These are phyloP conservation scores for Platycercus adscitus DNA, from an alignment of 2,113 vertebrate species.

Conservation along the genomic window DNA sequence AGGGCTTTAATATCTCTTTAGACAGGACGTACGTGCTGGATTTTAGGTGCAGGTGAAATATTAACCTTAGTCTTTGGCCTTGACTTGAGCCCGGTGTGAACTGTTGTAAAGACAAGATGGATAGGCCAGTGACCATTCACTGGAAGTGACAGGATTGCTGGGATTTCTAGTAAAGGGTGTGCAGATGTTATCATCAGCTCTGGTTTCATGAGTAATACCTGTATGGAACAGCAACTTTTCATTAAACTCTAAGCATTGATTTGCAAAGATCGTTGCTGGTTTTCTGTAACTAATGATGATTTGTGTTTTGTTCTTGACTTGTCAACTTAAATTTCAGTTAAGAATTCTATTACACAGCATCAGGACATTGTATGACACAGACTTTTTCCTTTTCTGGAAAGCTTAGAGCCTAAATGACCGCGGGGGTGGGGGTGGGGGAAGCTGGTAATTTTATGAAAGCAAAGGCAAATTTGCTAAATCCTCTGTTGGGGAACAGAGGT, in stretches of 20 bases:
- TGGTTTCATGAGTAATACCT: neutral
- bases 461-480: neutral
- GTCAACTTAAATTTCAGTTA: neutral
- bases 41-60: neutral
- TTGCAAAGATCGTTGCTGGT: neutral
- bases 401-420: neutral
- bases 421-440: neutral
- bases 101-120: neutral
- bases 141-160: neutral
- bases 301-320: conserved; percentile 18
- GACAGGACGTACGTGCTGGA: neutral
- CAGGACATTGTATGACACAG: neutral
- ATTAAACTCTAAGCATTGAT: neutral
- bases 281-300: neutral
- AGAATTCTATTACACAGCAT: neutral
- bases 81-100: neutral
- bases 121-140: neutral
- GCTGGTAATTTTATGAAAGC: neutral
- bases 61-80: neutral
- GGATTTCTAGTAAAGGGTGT: neutral
- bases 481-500: neutral
- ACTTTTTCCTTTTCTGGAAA: neutral
- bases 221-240: neutral
- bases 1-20: neutral
- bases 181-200: accelerated